A percentile compares a stretch with the other conserved stretches of the same genome.
These are phyloP conservation scores for Pedetes capensis DNA, from an alignment of 2,113 vertebrate species.

Conservation along the genomic window DNA sequence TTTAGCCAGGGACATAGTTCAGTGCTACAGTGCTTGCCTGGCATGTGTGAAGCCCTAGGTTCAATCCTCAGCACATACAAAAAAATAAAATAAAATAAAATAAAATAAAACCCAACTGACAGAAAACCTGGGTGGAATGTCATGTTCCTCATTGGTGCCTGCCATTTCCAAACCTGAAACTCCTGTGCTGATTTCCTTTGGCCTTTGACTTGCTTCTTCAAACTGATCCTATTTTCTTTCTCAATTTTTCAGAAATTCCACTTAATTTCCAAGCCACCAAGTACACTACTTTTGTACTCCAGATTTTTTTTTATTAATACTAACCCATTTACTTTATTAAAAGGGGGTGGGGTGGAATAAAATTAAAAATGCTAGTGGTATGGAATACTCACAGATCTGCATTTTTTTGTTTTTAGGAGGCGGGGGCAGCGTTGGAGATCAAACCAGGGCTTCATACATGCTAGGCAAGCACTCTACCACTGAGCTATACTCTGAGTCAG, in stretches of 20 bases:
- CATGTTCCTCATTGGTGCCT: not conserved
- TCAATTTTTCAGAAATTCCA: not conserved
- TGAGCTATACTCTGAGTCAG: not conserved
- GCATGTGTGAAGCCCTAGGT: too few relatives aligned
- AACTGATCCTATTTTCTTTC: not conserved
- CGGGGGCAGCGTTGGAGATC: not conserved
- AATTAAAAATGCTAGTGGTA: not conserved
- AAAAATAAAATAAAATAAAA: too few relatives aligned
- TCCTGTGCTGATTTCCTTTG: not conserved
- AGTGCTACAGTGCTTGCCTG: too few relatives aligned
- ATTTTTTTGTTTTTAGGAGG: not conserved
- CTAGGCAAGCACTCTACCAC: not conserved
- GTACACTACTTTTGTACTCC: not conserved
- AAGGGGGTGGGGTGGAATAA: fast-evolving
- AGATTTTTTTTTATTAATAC: too few relatives aligned
- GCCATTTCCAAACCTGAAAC: not conserved
- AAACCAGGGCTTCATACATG: not conserved
- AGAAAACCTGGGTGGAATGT: not conserved
- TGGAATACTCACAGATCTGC: not conserved
- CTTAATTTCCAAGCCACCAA: not conserved
- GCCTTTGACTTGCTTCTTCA: not conserved
- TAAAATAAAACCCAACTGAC: too few relatives aligned
- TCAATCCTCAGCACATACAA: too few relatives aligned
- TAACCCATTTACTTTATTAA: conserved; percentile 16
- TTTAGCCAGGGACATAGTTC: too few relatives aligned